Evolutionary conservation across 2,113 vertebrate genomes (phyloP), one percentile per base, ranked within the genome.

Genomic region (Crypturellus undulatus): DNA sequence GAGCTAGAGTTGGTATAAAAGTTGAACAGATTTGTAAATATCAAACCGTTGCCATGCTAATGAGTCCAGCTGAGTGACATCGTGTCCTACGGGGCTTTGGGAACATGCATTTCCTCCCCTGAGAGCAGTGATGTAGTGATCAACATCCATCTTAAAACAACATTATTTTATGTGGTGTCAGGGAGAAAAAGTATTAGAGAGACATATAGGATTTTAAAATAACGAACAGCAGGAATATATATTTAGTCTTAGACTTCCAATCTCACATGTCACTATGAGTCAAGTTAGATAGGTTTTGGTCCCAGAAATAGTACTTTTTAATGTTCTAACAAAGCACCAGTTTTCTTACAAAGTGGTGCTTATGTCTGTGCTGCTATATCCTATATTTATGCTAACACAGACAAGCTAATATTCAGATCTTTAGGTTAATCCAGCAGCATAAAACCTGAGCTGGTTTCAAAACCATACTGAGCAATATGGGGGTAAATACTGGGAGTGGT

Each of bases 11-110:
- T 70, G 63, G 54, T 40, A 71, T 17, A 9, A 60, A 79, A 91
- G 75, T 8, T 9, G n/a, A 10, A 49, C 68, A 45, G 68, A 59
- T 36, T 63, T n/a, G 84, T 54, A 92, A 94, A 96, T 67, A 36
- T 64, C 84, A 70, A 90, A 36, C 40, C 62, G 12, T 69, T 90
- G 79, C 77, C 90, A 47, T 49, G 38, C 42, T 94, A 93, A 96
- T 94, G 94, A 86, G 65, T 92, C 89, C 95, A 90, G 72, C 88
- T 94, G 92, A 78, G 91, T 68, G 72, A 96, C 94, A 68, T 47
- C 16, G 47, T 79, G 83, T 80, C 86, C 77, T 90, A 36, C 64
- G 0, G 1, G 56, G 68, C 54, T 93, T 73, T 22, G 70, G 79
- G 79, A 68, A 68, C 76, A 56, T 6, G 17, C 28, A 7, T 88